Base-by-base conservation (phyloP, 1,140 invertebrate genomes). In the Idris sp. region DNA sequence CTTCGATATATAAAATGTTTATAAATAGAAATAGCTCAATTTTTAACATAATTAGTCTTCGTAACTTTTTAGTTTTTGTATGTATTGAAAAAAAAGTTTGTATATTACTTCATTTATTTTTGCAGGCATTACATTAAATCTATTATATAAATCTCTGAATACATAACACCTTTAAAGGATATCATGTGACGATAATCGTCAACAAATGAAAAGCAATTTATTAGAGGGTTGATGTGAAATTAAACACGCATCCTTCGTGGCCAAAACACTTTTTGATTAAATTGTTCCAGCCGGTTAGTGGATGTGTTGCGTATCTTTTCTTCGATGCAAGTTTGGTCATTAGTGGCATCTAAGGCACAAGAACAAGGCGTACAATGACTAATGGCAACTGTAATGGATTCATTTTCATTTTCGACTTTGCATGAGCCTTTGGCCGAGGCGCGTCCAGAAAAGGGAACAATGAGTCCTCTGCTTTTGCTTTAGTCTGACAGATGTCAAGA, bases 401-500 rank as follows among this genome's bases (percentile, higher is more conserved):
- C 62, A 76, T 75, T 78, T 74, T 78, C 49, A 65, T 72, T 76
- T 71, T 67, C 33, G 58, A 78, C 65, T 68, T 59, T 61, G 65
- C 59, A 43, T 68, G 58, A 30, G 65, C 18, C 43, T 64, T 46
- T 58, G 59, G 44, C 54, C 54, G 40, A 53, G 40, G 10, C 26
- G 33, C n/a, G n/a, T n/a, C n/a, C n/a, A 65, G 76, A 76, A 68
- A 72, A 62, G 30, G 46, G 65, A 64, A 73, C 72, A 78, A 73
- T 68, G 62, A 74, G 64, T 69, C 40, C 64, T 56, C 41, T 14
- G 16, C 64, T 38, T 43, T 62, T 51, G 64, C 53, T 64, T 43
- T 54, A 30, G 61, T 22, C 79, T 81, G 83, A 85, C 83, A 84
- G 79, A 84, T 86, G 85, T 84, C 82, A 84, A 78, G 82, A 83